Evolutionary conservation across 1,140 invertebrate genomes (phyloP), one percentile per base, ranked within the genome.

Genomic region (Apocrypta bakeri): DNA sequence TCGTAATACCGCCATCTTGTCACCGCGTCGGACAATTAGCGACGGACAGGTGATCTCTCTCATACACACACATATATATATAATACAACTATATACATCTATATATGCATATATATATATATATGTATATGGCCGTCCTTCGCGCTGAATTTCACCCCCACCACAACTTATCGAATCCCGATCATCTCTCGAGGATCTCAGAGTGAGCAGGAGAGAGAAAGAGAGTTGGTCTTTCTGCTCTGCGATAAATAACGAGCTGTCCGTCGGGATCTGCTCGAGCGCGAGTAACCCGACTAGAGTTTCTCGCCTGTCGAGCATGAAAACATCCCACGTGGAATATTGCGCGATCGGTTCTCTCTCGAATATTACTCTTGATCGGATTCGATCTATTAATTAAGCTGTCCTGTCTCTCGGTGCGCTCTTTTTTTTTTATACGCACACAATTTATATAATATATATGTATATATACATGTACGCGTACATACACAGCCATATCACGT

Each of bases 31-130:
- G 24, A 66, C 64, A 66, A 66, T 66, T 66, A 66, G 64, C 11
- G 25, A 17, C 48, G 68, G 86, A 88, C 87, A 88, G 87, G 85
- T 87, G 86, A 87, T 71, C 73, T 82, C 83, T 24, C n/a, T 33
- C n/a, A 24, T 24, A 40, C 24, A 8, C 73, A 48, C 71, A 42
- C 12, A 12, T 42, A 42, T 42, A 12, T 12, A 12, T 42, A 42
- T 42, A 42, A n/a, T 33, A 40, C 11, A 9, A 8, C 14, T 25
- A 24, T 24, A n/a, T 33, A 40, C 11, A 9, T n/a, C 14, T 25
- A 24, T 24, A 40, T 40, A 8, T 77, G 37, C 71, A 42, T 42
- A 12, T 42, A 42, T 42, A 12, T 12, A 12, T 42, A 42, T 42
- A 42, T 12, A 12, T 37, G 12, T 42, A 42, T 42, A 48, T 17